Percentiles rank a stretch among this genome's conserved stretches.
phyloP scores from a whole-genome alignment of 2,797 vertebrate species.

The Oceanodroma leucorhoa region DNA sequence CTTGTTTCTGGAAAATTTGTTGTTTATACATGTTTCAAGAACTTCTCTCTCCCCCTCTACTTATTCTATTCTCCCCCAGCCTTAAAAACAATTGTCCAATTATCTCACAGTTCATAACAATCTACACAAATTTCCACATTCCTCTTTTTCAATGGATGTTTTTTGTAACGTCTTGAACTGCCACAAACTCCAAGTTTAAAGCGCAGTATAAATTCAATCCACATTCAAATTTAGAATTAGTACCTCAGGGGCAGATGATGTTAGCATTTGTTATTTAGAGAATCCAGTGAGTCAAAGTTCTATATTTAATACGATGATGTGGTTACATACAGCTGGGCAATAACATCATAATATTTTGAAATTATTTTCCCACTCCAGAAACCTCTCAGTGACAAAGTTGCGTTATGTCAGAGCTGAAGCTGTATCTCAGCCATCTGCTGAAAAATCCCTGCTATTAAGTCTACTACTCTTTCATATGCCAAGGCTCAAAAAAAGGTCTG shows the following conservation, averaged over 20 bases:
- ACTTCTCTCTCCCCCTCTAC: background rate
- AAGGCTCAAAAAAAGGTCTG: background rate
- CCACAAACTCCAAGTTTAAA: background rate
- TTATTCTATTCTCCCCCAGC: background rate
- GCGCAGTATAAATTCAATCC: background rate
- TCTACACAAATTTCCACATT: background rate
- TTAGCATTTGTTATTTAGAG: constrained; percentile 26
- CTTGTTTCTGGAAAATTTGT: background rate
- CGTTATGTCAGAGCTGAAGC: background rate
- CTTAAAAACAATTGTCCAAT: background rate
- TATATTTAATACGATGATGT: constrained; percentile 30
- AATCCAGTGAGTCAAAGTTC: background rate
- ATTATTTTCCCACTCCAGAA: background rate
- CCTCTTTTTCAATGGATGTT: background rate
- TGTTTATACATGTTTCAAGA: background rate
- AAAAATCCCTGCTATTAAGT: background rate
- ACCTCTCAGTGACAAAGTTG: background rate
- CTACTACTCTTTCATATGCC: background rate
- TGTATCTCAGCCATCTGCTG: background rate
- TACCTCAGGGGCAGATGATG: background rate
- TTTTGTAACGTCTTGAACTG: background rate
- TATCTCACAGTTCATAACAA: background rate
- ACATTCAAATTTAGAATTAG: constrained; percentile 10
- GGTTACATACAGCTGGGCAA: background rate
- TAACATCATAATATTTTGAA: background rate